Evolutionary conservation across 2,113 vertebrate species (phyloP).

Genomic region (Nycticorax nycticorax): DNA sequence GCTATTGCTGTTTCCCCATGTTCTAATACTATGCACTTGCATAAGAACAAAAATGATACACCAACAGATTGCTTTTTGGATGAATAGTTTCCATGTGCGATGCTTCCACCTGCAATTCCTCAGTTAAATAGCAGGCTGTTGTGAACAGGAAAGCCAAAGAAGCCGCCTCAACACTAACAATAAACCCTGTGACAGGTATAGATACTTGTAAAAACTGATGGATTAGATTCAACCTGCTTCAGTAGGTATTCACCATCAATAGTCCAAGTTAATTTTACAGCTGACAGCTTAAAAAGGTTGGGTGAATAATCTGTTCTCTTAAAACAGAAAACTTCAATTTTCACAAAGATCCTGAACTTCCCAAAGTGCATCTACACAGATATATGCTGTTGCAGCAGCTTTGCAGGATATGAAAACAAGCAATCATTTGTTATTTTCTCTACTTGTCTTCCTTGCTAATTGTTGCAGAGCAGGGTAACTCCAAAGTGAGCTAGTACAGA

Average conservation of each 20-base stretch:
- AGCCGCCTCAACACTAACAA: neutral
- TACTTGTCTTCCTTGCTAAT: neutral
- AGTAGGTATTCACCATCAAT: neutral
- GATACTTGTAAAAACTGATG: neutral
- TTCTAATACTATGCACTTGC: neutral
- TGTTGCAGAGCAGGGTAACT: neutral
- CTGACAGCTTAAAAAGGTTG: neutral
- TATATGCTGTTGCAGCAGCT: neutral
- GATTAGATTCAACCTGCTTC: neutral
- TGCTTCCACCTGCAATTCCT: neutral
- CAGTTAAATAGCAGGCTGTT: neutral
- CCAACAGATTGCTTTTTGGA: neutral
- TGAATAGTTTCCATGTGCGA: neutral
- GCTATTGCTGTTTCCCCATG: neutral
- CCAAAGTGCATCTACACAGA: neutral
- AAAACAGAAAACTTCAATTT: neutral
- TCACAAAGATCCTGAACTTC: neutral
- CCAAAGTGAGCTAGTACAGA: neutral
- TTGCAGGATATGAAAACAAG: neutral
- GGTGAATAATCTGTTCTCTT: neutral
- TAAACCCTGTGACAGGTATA: neutral
- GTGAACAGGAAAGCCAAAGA: neutral
- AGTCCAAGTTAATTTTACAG: neutral
- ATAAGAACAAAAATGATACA: neutral
- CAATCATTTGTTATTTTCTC: neutral